Evolutionary conservation across 2,113 vertebrate species (phyloP).

Genomic region (Serinus canaria): DNA sequence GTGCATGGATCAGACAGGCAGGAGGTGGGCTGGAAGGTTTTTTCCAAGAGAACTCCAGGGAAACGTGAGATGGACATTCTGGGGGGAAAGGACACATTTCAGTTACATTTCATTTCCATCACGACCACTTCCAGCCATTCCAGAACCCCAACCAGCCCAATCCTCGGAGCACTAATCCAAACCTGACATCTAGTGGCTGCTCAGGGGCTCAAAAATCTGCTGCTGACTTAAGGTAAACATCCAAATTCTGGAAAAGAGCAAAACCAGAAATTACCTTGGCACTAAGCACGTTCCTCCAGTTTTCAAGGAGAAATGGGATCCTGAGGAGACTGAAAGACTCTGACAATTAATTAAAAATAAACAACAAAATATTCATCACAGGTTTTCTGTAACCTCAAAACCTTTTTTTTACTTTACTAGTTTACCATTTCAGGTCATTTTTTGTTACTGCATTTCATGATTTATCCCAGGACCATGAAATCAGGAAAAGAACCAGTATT

Average conservation of each 20-base stretch:
- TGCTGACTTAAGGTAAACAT: rapidly evolving
- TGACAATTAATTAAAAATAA: background rate
- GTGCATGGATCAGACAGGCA: background rate
- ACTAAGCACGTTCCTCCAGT: rapidly evolving
- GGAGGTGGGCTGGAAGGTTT: background rate
- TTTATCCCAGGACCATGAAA: background rate
- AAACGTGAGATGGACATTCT: background rate
- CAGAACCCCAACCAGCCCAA: background rate
- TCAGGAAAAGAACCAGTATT: rapidly evolving
- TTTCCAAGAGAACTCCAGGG: background rate
- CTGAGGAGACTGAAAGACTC: background rate
- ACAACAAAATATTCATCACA: background rate
- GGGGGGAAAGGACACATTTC: background rate
- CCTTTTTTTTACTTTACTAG: background rate
- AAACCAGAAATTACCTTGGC: background rate
- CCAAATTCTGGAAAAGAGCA: background rate
- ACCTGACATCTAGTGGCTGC: conserved; percentile 41
- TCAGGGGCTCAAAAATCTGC: too few relatives aligned
- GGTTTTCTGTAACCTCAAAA: background rate
- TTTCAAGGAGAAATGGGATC: background rate
- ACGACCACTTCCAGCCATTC: rapidly evolving
- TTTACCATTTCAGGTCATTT: background rate
- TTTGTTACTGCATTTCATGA: background rate
- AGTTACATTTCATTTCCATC: background rate
- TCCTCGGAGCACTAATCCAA: background rate